Evolutionary conservation across 2,113 vertebrate species (phyloP).

Genomic region (Collichthys lucidus): DNA sequence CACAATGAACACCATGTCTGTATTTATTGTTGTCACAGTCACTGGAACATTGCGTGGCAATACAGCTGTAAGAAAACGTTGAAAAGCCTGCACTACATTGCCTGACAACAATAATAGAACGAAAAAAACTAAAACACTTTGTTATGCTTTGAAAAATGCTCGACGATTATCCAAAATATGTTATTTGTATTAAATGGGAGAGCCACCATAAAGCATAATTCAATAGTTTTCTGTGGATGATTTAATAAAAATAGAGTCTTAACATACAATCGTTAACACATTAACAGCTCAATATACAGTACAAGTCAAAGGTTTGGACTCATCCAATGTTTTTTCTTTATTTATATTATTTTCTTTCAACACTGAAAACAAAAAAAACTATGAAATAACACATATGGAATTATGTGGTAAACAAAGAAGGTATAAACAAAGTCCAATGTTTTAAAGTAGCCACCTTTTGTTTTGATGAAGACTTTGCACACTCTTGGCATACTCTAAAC

Average conservation of each 20-base stretch:
- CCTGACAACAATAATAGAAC: slow-evolving; percentile 28
- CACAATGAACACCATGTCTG: slow-evolving; percentile 25
- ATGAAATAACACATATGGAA: no score
- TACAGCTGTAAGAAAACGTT: slow-evolving; percentile 22
- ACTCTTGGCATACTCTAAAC: no score
- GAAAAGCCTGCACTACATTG: slow-evolving; percentile 35
- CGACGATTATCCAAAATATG: not conserved
- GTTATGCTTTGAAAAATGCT: slow-evolving; percentile 15
- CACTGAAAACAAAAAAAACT: no score
- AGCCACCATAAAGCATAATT: not conserved
- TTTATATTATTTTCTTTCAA: no score
- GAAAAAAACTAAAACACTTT: slow-evolving; percentile 1
- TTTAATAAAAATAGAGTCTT: not conserved
- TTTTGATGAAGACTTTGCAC: no score
- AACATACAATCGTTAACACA: not conserved
- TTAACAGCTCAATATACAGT: not conserved
- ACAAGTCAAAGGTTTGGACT: no score
- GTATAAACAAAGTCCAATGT: no score
- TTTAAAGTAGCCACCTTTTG: no score
- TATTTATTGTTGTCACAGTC: slow-evolving; percentile 46
- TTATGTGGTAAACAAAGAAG: no score
- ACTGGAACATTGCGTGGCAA: slow-evolving; percentile 25
- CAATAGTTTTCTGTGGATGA: not conserved
- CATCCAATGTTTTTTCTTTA: no score
- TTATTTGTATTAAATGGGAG: not conserved